Evolutionary conservation across 2,888 invertebrate species (phyloP).

Genomic region (Zygogramma bicolorata): DNA sequence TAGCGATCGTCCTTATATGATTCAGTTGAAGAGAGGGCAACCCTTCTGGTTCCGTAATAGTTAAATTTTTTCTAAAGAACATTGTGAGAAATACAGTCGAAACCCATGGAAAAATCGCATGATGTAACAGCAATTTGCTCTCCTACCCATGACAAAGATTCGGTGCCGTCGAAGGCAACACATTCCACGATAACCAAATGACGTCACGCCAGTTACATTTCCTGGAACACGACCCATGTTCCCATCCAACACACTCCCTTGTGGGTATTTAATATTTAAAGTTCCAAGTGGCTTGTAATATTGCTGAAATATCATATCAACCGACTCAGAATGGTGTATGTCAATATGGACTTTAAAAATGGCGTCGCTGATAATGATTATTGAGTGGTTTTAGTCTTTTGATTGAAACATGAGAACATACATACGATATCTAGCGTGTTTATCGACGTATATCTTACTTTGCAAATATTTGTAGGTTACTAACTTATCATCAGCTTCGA

Average conservation of each 20-base stretch:
- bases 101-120: no score
- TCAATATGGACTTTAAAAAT: conserved; percentile 44
- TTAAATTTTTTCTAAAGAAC: no score
- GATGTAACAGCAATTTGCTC: no score
- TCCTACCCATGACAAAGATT: background rate
- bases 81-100: no score
- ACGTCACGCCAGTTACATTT: background rate
- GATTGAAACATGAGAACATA: conserved; percentile 45
- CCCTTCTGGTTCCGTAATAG: no score
- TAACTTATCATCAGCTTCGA: conserved; percentile 40
- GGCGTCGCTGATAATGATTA: conserved; percentile 36
- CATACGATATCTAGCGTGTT: conserved; percentile 43
- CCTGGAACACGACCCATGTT: background rate
- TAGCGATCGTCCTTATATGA: no score
- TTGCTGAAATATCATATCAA: conserved; percentile 10
- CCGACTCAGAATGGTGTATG: conserved; percentile 8
- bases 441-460: conserved; percentile 46
- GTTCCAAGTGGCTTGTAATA: conserved; percentile 6
- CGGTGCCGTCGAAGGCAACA: background rate
- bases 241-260: background rate
- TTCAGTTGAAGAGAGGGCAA: no score
- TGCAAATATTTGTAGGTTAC: conserved; percentile 46
- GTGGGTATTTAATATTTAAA: conserved; percentile 21
- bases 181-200: background rate
- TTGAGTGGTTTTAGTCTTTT: conserved; percentile 42